Base-by-base conservation (phyloP, 2,797 vertebrate species). In the Sebastes steindachneri region DNA sequence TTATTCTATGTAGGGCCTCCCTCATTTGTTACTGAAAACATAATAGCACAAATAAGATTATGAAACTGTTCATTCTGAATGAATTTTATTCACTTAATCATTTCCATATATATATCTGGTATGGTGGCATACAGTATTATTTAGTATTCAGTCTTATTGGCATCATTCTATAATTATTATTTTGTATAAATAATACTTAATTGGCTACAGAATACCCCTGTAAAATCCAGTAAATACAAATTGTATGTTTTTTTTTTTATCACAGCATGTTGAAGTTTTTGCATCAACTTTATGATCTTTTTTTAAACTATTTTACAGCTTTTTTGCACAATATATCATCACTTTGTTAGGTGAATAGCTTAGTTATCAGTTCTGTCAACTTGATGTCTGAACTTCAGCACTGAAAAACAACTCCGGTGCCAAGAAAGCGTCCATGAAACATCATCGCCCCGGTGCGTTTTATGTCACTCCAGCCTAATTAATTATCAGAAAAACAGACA, bases 401-500 rank as follows among this genome's bases (percentile, higher is more conserved):
- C 58, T 70, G 68, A 72, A 81, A 86, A 88, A 86, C 81, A 84
- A 84, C 64, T 85, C 73, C 33, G 74, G 54, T 76, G 76, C 80
- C 83, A 81, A 29, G 84, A 86, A 86, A 53, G 53, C 45, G 11
- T 79, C 82, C 80, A 65, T 86, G 88, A 83, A 79, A 84, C 86
- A 79, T 84, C 72, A 71, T 82, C 78, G 57, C 71, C 83, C 77
- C 11, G 66, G 33, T 77, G 73, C 81, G 75, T 82, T 83, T 88
- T 55, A 80, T 88, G 80, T 91, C 23, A 54, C 77, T 84, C 62
- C 63, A 51, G 82, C 65, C 77, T 83, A 82, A 91, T 90, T 87
- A 90, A 86, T 87, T 83, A 90, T 92, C 88, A 80, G 79, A 68
- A 90, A 93, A 92, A 88, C 90, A 93, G 90, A 91, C 80, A 82